Evolutionary conservation across 1,140 invertebrate genomes (phyloP), one percentile per base, ranked within the genome.

Genomic region (Phthorimaea operculella): DNA sequence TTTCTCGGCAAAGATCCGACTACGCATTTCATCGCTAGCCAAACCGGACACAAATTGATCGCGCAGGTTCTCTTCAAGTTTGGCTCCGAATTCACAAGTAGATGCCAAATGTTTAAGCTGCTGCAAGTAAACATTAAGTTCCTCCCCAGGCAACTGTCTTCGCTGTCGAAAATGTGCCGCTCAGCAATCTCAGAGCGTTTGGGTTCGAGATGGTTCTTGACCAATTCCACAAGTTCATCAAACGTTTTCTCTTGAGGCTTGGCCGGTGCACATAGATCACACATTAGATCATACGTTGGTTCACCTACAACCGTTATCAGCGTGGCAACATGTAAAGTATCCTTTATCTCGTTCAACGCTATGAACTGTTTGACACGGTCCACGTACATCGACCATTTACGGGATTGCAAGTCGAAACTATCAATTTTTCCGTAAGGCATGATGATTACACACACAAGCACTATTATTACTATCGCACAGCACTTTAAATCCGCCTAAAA

Each of bases 221-320:
- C 63, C 0, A 70, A 55, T 17, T 33, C 47, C 7, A 58, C 52
- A 21, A 74, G 59, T 33, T 74, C 64, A 0, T 45, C 28, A 44
- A 60, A 68, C 0, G 63, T 64, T 18, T 69, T 67, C 8, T 34
- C 21, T 4, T 55, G 53, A 5, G 70, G 69, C 15, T 62, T 47
- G 0, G 12, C 45, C 9, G 64, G 70, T 7, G 57, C 59, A 39
- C 72, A 74, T 34, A 75, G 58, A 59, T 72, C 66, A 4, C 60
- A 54, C 51, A 74, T 47, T 42, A 71, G 55, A 14, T 57, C 63
- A 55, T 70, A 72, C 8, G 54, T 55, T 48, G 72, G 61, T 33
- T 18, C 45, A 10, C 64, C 66, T 1, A 75, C 17, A 9, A 66
- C 12, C 1, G 68, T 73, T 0, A 75, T 15, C 18, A 74, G 67